phyloP scores from a whole-genome alignment of 92 coral and sea anemone genomes.

The Scolanthus callimorphus region DNA sequence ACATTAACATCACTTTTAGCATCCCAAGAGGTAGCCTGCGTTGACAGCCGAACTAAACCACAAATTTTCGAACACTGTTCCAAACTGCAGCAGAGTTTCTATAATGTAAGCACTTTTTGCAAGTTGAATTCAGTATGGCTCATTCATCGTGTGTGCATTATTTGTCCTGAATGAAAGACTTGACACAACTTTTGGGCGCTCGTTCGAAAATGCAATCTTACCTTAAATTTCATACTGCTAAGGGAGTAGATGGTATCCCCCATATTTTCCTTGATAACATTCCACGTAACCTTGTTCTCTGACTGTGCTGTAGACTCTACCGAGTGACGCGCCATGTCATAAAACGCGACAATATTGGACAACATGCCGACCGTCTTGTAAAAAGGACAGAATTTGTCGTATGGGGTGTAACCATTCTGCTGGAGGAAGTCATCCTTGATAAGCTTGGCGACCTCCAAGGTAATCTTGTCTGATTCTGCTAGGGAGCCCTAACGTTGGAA shows the following conservation, averaged over 20 bases:
- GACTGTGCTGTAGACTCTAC: constrained; percentile 97
- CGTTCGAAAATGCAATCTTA: constrained; percentile 28
- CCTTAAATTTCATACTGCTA: constrained; percentile 97
- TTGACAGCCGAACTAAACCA: too few species aligned
- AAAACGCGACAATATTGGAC: constrained; percentile 83
- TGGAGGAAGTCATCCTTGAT: constrained; percentile 95
- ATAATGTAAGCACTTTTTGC: too few species aligned
- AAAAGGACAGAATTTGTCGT: constrained; percentile 96
- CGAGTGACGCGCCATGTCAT: constrained; percentile 94
- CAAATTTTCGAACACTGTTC: too few species aligned
- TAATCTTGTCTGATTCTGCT: constrained; percentile 97
- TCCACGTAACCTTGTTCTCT: constrained; percentile 98
- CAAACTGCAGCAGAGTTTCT: too few species aligned
- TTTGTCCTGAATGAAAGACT: too few species aligned
- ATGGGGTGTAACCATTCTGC: constrained; percentile 95
- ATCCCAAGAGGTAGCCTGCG: too few species aligned
- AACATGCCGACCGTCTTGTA: constrained; percentile 98
- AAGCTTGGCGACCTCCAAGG: constrained; percentile 94
- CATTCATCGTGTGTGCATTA: too few species aligned
- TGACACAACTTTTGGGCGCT: too few species aligned
- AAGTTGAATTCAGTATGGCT: too few species aligned
- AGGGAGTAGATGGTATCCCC: constrained; percentile 81
- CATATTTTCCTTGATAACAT: constrained; percentile 93
- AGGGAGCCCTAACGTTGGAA: constrained; percentile 71
- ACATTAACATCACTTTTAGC: too few species aligned